Evolutionary conservation across 2,888 invertebrate species (phyloP).

Genomic region (Halictus quadricinctus): DNA sequence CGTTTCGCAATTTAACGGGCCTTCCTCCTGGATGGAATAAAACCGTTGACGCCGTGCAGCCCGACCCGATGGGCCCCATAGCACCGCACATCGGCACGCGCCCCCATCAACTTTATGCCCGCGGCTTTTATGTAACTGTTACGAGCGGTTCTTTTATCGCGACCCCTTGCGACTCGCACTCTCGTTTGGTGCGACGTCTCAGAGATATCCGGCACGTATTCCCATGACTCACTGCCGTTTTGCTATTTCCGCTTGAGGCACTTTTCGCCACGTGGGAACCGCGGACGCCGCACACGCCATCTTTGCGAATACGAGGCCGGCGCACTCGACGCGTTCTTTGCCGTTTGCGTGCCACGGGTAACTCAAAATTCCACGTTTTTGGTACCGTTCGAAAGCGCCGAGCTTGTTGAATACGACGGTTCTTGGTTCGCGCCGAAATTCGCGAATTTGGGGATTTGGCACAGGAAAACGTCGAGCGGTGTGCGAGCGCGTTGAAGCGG

Average conservation of each 20-base stretch:
- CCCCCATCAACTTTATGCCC: conserved; percentile 8
- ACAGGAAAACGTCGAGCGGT: no score
- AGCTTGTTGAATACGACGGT: neutral
- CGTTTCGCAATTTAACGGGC: conserved; percentile 45
- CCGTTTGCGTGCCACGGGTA: no score
- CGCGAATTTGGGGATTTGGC: no score
- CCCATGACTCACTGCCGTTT: neutral
- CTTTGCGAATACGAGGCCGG: neutral
- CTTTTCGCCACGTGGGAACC: neutral
- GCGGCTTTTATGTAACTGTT: conserved; percentile 3
- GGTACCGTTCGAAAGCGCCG: neutral
- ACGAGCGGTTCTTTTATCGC: conserved; percentile 53
- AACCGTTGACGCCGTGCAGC: conserved; percentile 37
- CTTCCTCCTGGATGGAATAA: conserved; percentile 48
- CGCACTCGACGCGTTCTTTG: no score
- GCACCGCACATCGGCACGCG: conserved; percentile 28
- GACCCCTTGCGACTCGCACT: conserved; percentile 19
- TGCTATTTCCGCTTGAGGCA: neutral
- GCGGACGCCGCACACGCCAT: neutral
- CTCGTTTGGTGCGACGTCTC: neutral
- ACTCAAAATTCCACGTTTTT: neutral
- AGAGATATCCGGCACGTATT: neutral
- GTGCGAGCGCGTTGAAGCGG: no score
- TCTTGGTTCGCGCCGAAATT: no score
- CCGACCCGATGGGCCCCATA: conserved; percentile 5